phyloP scores from a whole-genome alignment of 2,113 vertebrate genomes.

The Tylochromis polylepis region DNA sequence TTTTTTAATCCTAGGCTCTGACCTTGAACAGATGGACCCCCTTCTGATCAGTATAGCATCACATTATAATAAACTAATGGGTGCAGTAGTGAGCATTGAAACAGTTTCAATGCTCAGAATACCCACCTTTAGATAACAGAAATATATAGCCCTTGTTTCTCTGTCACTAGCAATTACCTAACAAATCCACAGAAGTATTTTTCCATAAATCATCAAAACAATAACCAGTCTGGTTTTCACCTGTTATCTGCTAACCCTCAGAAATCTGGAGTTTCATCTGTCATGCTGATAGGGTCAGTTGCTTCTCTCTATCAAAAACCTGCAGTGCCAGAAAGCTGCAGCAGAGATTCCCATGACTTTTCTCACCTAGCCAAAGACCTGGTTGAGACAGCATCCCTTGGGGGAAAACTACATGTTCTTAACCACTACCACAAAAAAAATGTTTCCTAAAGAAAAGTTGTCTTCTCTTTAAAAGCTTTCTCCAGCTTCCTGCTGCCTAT shows the following conservation, averaged over 20 bases:
- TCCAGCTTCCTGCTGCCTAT: not conserved
- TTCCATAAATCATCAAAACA: not conserved
- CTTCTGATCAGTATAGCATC: not conserved
- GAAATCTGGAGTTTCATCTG: not conserved
- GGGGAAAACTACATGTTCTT: not conserved
- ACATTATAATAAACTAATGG: conserved; percentile 21
- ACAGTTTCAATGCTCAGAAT: not conserved
- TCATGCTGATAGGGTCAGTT: not conserved
- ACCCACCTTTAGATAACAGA: not conserved
- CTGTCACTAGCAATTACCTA: not conserved
- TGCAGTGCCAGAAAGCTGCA: conserved; percentile 3
- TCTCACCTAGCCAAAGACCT: not conserved
- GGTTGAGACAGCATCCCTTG: not conserved
- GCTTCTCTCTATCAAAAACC: not conserved
- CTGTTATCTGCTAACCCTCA: not conserved
- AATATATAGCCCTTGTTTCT: not conserved
- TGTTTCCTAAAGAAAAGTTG: not conserved
- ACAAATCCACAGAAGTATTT: not conserved
- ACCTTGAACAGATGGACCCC: not conserved
- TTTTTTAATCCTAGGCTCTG: not conserved
- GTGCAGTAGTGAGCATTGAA: not conserved
- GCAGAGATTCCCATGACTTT: conserved; percentile 9
- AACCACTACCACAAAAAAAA: not conserved
- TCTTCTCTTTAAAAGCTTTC: not conserved
- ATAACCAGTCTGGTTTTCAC: not conserved